These are phyloP conservation scores for Corythucha ciliata DNA, from an alignment of 2,888 invertebrate genomes.

Conservation along the genomic window DNA sequence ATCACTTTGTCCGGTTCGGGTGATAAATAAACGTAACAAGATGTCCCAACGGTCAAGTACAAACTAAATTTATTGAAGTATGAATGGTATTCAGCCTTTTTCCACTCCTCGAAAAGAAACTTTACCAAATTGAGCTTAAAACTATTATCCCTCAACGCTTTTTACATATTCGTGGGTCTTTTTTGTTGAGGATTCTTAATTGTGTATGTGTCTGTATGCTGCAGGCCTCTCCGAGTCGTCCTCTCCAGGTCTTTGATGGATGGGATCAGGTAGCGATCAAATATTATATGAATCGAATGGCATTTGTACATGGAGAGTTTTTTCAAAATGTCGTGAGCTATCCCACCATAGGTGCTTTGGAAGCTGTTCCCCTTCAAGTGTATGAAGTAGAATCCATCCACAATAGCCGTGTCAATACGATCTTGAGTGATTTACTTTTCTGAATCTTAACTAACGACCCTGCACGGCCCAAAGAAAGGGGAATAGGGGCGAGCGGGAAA, in stretches of 20 bases:
- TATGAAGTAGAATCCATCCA: conserved; percentile 39
- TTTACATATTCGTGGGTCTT: conserved; percentile 33
- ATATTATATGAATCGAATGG: conserved; percentile 33
- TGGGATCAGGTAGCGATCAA: conserved; percentile 37
- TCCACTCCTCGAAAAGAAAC: conserved; percentile 37
- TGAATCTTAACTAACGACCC: too few relatives aligned
- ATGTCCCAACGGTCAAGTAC: conserved; percentile 25
- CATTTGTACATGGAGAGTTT: conserved; percentile 28
- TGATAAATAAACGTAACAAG: background rate
- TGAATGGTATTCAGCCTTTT: conserved; percentile 24
- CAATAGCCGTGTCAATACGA: too few relatives aligned
- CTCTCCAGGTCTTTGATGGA: conserved; percentile 40
- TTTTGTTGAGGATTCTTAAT: conserved; percentile 36
- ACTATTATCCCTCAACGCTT: conserved; percentile 34
- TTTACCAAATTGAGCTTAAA: conserved; percentile 36
- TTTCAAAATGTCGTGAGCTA: conserved; percentile 37
- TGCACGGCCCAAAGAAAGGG: too few relatives aligned
- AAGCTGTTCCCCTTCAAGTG: conserved; percentile 37
- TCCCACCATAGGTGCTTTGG: conserved; percentile 36
- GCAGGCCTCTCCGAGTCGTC: too few relatives aligned
- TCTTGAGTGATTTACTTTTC: too few relatives aligned
- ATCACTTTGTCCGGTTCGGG: background rate
- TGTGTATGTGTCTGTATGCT: too few relatives aligned
- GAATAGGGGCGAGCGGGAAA: too few relatives aligned
- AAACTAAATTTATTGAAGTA: conserved; percentile 34